Evolutionary conservation across 2,797 vertebrate species (phyloP), one percentile per base, ranked within the genome.

Genomic region (Cossypha caffra): DNA sequence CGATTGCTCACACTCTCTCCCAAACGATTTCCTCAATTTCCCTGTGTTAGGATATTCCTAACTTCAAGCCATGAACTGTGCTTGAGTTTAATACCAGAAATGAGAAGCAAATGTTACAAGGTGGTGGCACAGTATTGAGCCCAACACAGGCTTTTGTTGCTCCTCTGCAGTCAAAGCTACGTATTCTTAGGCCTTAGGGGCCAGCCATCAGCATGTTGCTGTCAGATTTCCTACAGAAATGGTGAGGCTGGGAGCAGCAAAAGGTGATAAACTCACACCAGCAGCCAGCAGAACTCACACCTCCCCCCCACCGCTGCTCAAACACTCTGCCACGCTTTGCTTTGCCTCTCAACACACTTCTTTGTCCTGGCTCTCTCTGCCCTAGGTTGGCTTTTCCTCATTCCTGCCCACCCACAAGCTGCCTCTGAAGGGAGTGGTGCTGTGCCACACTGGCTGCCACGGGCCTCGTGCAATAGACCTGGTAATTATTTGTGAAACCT

Each of bases 1-100:
- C 0, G 0, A 16, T 28, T 77, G 25, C 29, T 55, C 18, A 45
- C 1, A 1, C 10, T 67, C 31, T 20, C 40, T 37, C 16, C 15
- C 5, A 59, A 0, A 23, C 62, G n/a, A 1, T 29, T 45, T 43
- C 10, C 4, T 45, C 6, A 14, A 48, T 57, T 62, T 50, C 11
- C 18, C 8, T 50, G 8, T 31, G 8, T 38, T 14, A 31, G n/a
- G 23, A n/a, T 7, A 40, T 11, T 82, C 62, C 29, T n/a, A 24
- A 47, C 4, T 31, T 67, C 21, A 68, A 52, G 26, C 37, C 7
- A 16, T 15, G 29, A 35, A 28, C 13, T 29, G 16, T 43, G 37
- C 47, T 31, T 5, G 1, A 6, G 15, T 50, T 72, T 58, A 51
- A 81, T 24, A n/a, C 13, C 28, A 54, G 52, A 85, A 80, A 43